Evolutionary conservation across 1,140 invertebrate genomes (phyloP), one percentile per base, ranked within the genome.

Genomic region (Scaptodrosophila lebanonensis): DNA sequence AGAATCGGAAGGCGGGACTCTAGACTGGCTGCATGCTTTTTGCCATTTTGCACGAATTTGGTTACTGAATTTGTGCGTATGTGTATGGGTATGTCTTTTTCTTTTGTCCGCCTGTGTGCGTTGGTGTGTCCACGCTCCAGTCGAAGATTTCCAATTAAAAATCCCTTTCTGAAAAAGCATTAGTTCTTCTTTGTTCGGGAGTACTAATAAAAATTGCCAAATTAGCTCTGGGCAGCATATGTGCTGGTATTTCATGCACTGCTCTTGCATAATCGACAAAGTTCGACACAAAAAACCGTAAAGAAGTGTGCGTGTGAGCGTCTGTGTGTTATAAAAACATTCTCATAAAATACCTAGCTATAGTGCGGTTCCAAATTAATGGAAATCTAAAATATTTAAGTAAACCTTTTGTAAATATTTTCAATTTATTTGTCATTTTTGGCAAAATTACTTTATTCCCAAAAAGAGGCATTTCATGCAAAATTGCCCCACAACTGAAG

Each of bases 71-170:
- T 36, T 17, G 29, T 33, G 8, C 29, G 13, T 27, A 54, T 11
- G 32, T 8, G 27, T 11, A 30, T 39, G 35, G 5, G 27, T 25
- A 16, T 15, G n/a, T 15, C 40, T 15, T 30, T 38, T 43, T 58
- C 33, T 54, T 25, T 58, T 43, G 61, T 30, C 25, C 45, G 18
- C 29, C 25, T 66, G 58, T 66, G 12, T 30, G 45, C 33, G 32
- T 29, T 43, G 25, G 36, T 44, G 64, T 65, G 56, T 63, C 48
- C 57, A 59, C 45, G 53, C 40, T 35, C 38, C 29, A 75, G 58
- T 76, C 68, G 67, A 57, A 71, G 75, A 68, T 68, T 84, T 84
- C 83, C 79, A 84, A 84, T 84, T 84, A 84, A 82, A 84, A 84
- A 68, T 60, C 66, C 35, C 54, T 71, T 63, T 69, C 58, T 67